Evolutionary conservation across 2,888 invertebrate species (phyloP).

Genomic region (Leuctra nigra): DNA sequence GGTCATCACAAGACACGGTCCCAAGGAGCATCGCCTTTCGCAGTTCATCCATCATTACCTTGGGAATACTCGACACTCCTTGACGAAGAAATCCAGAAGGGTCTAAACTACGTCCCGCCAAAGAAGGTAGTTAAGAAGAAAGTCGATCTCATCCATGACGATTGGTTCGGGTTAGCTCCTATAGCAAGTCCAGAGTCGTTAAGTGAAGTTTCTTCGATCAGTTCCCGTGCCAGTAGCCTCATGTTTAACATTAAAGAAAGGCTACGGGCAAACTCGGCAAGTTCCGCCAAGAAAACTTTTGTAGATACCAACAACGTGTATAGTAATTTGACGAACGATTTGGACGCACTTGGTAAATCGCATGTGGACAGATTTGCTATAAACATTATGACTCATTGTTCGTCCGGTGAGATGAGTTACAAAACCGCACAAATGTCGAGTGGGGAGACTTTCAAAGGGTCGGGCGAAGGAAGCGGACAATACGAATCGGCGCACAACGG

Average conservation of each 20-base stretch:
- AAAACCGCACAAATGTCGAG: slow-evolving; percentile 26
- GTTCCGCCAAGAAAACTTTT: background rate
- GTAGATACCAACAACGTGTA: slow-evolving; percentile 33
- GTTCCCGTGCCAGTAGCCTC: slow-evolving; percentile 55
- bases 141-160: slow-evolving; percentile 52
- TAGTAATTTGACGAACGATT: background rate
- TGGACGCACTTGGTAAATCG: background rate
- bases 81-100: slow-evolving; percentile 32
- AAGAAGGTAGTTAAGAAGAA: slow-evolving; percentile 30
- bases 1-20: background rate
- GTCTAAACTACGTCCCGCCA: slow-evolving; percentile 30
- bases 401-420: slow-evolving; percentile 28
- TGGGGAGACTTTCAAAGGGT: slow-evolving; percentile 18
- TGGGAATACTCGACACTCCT: slow-evolving; percentile 46
- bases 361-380: slow-evolving; percentile 32
- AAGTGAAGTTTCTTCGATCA: slow-evolving; percentile 72
- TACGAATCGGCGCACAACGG: slow-evolving; percentile 17
- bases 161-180: slow-evolving; percentile 65
- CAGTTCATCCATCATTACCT: slow-evolving; percentile 33
- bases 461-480: slow-evolving; percentile 5
- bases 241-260: slow-evolving; percentile 19
- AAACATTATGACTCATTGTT: slow-evolving; percentile 12
- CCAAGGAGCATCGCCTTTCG: slow-evolving; percentile 26
- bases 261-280: background rate
- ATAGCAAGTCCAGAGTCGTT: slow-evolving; percentile 76